Conservation (phyloP, 2,797 vertebrate genomes). For the Heterohyrax brucei region DNA sequence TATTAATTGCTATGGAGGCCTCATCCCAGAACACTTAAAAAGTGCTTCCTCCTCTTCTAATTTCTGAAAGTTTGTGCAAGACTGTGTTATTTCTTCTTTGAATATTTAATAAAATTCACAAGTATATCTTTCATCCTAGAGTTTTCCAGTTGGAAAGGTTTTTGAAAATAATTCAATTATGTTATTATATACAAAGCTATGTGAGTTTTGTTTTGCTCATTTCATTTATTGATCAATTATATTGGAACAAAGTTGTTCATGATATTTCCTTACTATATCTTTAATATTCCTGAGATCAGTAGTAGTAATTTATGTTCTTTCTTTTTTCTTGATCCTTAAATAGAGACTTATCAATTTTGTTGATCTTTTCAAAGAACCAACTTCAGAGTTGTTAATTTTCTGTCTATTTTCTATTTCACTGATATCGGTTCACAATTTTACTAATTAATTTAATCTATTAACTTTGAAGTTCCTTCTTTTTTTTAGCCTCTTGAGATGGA, state of each 20-base stretch:
- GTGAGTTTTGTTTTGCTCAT: neutral
- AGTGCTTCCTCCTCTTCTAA: neutral
- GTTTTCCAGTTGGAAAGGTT: neutral
- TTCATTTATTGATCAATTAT: neutral
- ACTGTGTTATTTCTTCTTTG: neutral
- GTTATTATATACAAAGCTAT: neutral
- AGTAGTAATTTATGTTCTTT: neutral
- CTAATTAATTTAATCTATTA: neutral
- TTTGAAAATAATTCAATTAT: slow-evolving; percentile 49
- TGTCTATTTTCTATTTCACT: slow-evolving; percentile 28
- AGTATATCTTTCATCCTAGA: neutral
- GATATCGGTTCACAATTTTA: slow-evolving; percentile 16
- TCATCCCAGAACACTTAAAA: neutral
- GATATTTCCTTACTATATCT: neutral
- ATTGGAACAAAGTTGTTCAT: neutral
- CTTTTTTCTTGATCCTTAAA: neutral
- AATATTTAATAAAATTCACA: slow-evolving; percentile 2
- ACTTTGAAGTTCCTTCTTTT: neutral
- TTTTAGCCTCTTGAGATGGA: neutral
- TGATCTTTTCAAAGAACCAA: slow-evolving; percentile 1
- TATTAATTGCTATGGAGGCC: neutral
- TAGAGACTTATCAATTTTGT: neutral
- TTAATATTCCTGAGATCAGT: neutral
- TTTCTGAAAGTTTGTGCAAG: neutral
- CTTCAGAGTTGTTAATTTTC: slow-evolving; percentile 35